These are phyloP conservation scores for Lathronympha strigana DNA, from an alignment of 2,888 invertebrate species.

Conservation along the genomic window DNA sequence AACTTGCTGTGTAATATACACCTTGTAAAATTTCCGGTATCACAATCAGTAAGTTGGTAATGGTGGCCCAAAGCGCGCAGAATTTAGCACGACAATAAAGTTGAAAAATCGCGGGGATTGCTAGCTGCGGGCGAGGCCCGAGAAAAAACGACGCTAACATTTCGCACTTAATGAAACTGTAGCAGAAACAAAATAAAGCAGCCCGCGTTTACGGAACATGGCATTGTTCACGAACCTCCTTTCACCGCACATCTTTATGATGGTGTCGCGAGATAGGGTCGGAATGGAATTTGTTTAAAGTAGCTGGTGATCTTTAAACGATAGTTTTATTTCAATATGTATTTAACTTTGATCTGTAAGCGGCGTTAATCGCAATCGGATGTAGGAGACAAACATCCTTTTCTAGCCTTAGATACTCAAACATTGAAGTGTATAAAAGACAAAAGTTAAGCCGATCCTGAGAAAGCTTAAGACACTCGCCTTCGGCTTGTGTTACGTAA, in stretches of 20 bases:
- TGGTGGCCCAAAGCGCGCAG: slow-evolving; percentile 55
- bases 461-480: too few relatives aligned
- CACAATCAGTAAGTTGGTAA: slow-evolving; percentile 61
- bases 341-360: neutral
- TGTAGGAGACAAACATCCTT: neutral
- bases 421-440: too few relatives aligned
- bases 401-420: too few relatives aligned
- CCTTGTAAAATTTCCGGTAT: slow-evolving; percentile 55
- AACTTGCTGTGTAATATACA: slow-evolving; percentile 41
- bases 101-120: slow-evolving; percentile 80
- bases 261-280: slow-evolving; percentile 51
- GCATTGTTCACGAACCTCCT: slow-evolving; percentile 70
- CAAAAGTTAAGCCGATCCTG: too few relatives aligned
- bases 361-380: neutral
- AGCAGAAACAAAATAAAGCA: slow-evolving; percentile 78
- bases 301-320: neutral
- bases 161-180: slow-evolving; percentile 83
- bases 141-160: slow-evolving; percentile 76
- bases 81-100: slow-evolving; percentile 76
- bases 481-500: too few relatives aligned
- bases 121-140: slow-evolving; percentile 62
- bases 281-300: slow-evolving; percentile 7
- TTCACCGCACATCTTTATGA: slow-evolving; percentile 65
- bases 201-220: slow-evolving; percentile 70
- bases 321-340: neutral